A percentile compares a stretch with the other conserved stretches of the same genome.
Conservation (phyloP, 2,113 vertebrate species). For the Lamprologus sp. region DNA sequence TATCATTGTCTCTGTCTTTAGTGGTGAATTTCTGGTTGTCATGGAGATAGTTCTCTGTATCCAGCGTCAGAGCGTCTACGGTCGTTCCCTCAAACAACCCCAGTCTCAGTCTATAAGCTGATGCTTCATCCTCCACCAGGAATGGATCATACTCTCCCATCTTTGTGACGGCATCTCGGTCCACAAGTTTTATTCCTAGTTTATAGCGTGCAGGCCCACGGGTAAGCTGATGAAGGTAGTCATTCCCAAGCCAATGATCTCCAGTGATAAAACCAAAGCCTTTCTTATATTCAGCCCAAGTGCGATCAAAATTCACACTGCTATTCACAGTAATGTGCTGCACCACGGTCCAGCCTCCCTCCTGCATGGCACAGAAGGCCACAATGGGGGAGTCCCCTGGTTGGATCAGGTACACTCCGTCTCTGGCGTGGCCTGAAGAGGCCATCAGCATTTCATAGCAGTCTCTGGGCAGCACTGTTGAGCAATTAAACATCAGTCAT, state of each 20-base stretch:
- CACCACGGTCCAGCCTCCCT: conserved; percentile 85
- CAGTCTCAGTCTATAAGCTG: conserved; percentile 77
- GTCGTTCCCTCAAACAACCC: conserved; percentile 77
- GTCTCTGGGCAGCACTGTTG: conserved; percentile 73
- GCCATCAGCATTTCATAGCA: conserved; percentile 79
- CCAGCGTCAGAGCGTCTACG: conserved; percentile 75
- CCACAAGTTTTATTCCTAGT: conserved; percentile 80
- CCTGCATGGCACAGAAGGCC: conserved; percentile 79
- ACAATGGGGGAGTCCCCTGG: conserved; percentile 69
- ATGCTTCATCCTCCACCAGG: conserved; percentile 72
- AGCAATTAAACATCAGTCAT: not conserved
- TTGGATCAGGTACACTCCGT: conserved; percentile 81
- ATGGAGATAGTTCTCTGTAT: conserved; percentile 85
- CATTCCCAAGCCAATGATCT: conserved; percentile 84
- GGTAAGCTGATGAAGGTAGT: conserved; percentile 76
- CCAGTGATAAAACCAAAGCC: conserved; percentile 77
- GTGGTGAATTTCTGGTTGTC: conserved; percentile 85
- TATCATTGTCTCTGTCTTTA: conserved; percentile 81
- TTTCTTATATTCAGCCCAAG: conserved; percentile 81
- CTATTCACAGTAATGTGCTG: conserved; percentile 87
- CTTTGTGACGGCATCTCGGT: conserved; percentile 68
- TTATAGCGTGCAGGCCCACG: conserved; percentile 57
- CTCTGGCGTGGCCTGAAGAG: conserved; percentile 69
- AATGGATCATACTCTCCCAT: conserved; percentile 75
- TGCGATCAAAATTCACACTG: conserved; percentile 77